Evolutionary conservation across 1,140 invertebrate species (phyloP), one percentile per base, ranked within the genome.

Genomic region (Drosophila setifemur): DNA sequence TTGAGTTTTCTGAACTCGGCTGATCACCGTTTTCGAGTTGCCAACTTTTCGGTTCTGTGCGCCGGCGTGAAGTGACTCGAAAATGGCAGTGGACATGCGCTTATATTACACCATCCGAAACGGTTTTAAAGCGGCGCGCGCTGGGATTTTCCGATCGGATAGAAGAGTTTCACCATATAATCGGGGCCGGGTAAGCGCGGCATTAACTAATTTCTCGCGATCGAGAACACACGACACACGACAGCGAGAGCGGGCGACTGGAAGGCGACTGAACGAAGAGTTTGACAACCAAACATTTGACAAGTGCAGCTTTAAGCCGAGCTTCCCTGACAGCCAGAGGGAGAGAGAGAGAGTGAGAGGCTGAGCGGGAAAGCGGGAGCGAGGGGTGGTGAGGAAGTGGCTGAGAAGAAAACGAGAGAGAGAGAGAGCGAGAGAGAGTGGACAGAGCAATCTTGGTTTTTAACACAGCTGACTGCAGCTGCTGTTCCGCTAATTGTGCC

Each of bases 241-340:
- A 53, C 55, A 69, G 52, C 45, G 45, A 82, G 52, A 57, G 75
- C 48, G 61, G 39, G 29, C 78, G 78, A 73, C 68, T 73, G 58
- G 39, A 19, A 73, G 66, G 29, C 40, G 75, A 85, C 81, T 85
- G 60, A 85, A 58, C 63, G 19, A 47, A 64, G 50, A 70, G 70
- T 40, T 47, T 54, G 48, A 55, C 63, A 29, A 39, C 26, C 49
- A 29, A 47, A 14, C 75, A 64, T 58, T 67, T 61, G 31, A 54
- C 54, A 86, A 86, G 68, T 82, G 73, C 78, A 82, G 79, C 81
- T 85, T 79, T 75, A 60, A 44, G 12, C 43, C 40, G 57, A 79
- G 79, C 74, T 83, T 43, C 28, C 8, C 45, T 16, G 28, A 12
- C n/a, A 37, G 3, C 19, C 19, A 23, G 11, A 2, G 12, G 8